phyloP scores from a whole-genome alignment of 2,797 vertebrate genomes.

The Ficedula albicollis region DNA sequence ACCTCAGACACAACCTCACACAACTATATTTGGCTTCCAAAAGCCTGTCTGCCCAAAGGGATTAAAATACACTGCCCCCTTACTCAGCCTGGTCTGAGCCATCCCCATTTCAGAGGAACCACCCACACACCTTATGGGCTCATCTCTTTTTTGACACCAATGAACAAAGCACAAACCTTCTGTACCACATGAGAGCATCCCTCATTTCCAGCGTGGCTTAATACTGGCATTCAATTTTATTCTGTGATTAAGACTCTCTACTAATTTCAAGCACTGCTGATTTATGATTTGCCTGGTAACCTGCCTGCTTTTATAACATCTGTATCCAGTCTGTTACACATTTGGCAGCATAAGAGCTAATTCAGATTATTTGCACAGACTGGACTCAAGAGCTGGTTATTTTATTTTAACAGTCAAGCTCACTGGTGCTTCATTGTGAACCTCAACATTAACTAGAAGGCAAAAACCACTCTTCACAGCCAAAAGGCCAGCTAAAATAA shows the following conservation, averaged over 20 bases:
- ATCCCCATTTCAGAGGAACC: neutral
- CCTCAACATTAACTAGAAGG: neutral
- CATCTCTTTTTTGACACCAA: neutral
- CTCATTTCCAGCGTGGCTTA: neutral
- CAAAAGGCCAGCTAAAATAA: neutral
- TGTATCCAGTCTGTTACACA: neutral
- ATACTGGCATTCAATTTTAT: neutral
- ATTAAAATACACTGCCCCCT: neutral
- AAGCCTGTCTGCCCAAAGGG: neutral
- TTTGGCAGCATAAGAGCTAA: neutral
- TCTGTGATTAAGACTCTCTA: neutral
- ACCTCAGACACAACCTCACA: neutral
- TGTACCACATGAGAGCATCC: neutral
- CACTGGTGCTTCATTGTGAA: neutral
- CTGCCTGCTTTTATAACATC: neutral
- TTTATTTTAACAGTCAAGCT: neutral
- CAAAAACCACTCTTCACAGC: neutral
- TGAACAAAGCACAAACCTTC: neutral
- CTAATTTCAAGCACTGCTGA: constrained; percentile 15
- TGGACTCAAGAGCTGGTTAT: neutral
- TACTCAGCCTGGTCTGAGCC: constrained; percentile 35
- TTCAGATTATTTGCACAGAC: neutral
- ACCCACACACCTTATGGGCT: constrained; percentile 25
- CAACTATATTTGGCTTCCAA: neutral
- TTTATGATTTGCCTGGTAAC: neutral